Evolutionary conservation across 2,888 invertebrate species (phyloP), one percentile per base, ranked within the genome.

Genomic region (Platycheirus albimanus): DNA sequence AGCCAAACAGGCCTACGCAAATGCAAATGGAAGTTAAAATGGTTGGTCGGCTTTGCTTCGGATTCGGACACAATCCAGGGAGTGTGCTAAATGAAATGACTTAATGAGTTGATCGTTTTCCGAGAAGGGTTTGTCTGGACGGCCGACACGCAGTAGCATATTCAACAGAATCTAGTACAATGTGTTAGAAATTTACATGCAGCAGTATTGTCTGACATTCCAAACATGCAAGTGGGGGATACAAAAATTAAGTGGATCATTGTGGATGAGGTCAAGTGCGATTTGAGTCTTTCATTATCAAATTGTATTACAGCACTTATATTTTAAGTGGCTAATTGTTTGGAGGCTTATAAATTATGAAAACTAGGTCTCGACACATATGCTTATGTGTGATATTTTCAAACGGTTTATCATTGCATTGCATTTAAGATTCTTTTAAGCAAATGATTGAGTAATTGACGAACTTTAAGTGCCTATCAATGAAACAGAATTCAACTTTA

Each of bases 221-320:
- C n/a, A n/a, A n/a, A n/a, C n/a, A n/a, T n/a, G n/a, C n/a, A 24
- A 6, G 3, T 24, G 24, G 24, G 3, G 24, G 3, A 24, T 24
- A 24, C 3, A 24, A 24, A 6, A 24, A 24, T 24, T 6, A 24
- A 47, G 43, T 47, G 28, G 47, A 56, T 66, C 64, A 19, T 38
- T 30, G 72, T 7, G 51, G 80, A 80, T 64, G 80, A 58, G 75
- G 80, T 64, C 51, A 52, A 75, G 38, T 66, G 64, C 51, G 24
- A 69, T 74, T 80, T 51, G 28, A 30, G n/a, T 51, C 24, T 64
- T 56, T 74, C 28, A 56, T 54, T 74, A 72, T n/a, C 33, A 69
- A 79, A 74, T 79, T 74, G 11, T 33, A 74, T 74, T 69, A 70
- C 24, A 51, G 33, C 64, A 41, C 51, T 36, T 20, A 3, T 20